A percentile compares a stretch with the other conserved stretches of the same genome.
Conservation (phyloP, 1,140 invertebrate genomes). For the Meloidogyne floridensis region DNA sequence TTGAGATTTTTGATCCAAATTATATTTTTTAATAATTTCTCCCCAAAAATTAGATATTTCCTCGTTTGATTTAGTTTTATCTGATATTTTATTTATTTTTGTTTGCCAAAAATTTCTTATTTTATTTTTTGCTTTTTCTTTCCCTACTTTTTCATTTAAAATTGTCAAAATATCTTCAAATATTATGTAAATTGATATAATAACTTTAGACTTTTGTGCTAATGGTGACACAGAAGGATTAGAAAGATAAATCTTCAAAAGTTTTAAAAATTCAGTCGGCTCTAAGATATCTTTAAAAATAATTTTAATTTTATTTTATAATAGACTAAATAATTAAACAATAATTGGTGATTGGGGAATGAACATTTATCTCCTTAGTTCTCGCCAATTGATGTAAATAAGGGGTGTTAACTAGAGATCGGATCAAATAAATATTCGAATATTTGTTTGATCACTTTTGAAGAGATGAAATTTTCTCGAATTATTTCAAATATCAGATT, state of each 20-base stretch:
- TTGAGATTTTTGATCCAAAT: background rate
- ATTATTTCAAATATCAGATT: too few relatives aligned
- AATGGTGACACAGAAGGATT: background rate
- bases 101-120: background rate
- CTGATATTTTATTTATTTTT: background rate
- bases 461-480: too few relatives aligned
- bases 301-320: background rate
- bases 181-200: background rate
- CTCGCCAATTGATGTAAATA: too few relatives aligned
- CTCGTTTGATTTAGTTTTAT: background rate
- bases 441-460: too few relatives aligned
- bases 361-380: too few relatives aligned
- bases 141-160: background rate
- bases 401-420: too few relatives aligned
- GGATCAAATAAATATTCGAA: too few relatives aligned
- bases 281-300: background rate
- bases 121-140: background rate
- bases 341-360: too few relatives aligned
- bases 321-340: too few relatives aligned
- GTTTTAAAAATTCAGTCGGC: background rate
- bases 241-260: background rate
- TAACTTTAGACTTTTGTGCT: background rate
- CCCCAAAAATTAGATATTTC: background rate
- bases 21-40: background rate
- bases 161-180: background rate